Base-by-base conservation (phyloP, 35 echinoderm and acorn worm genomes). In the Strongylocentrotus purpuratus region DNA sequence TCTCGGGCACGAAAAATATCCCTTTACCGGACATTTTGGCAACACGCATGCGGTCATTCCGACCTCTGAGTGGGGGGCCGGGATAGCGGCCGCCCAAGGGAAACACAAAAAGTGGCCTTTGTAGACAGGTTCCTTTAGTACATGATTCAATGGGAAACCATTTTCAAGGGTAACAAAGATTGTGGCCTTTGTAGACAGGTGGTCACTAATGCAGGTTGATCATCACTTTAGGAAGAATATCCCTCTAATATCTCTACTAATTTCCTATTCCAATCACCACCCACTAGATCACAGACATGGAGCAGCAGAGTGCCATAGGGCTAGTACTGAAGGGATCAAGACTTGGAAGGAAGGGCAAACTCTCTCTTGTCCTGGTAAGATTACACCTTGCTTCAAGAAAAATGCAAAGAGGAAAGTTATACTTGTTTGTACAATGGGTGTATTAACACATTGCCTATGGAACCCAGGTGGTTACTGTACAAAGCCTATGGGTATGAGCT, bases 311-410 rank as follows among this genome's bases (percentile, higher is more conserved):
- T 85, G 94, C 32, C 15, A 33, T 94, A 70, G 94, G 94, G 41
- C 31, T 94, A 31, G 61, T 33, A 45, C 47, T 94, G 33, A 86
- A 94, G n/a, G 94, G 94, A 20, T 47, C 71, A 31, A 31, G 65
- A 13, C 31, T 94, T 45, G 94, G 94, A 86, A 85, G 94, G 35
- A 94, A 86, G 47, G 94, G 94, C 0, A 94, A 94, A 48, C 94
- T 94, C 32, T 94, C 94, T 33, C 94, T 94, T 2, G 45, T 94
- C 31, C 94, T 86, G 94, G 94, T 94, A 94, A 61, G 59, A 2
- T 31, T 25, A 41, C 20, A 55, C 48, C 10, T 55, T 94, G 13
- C 32, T 31, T 31, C 17, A 92, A 92, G 85, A 33, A 33, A 33
- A 86, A 31, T 86, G 6, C 8, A 86, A 86, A 86, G 18, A 33